Base-by-base conservation (phyloP, 2,888 invertebrate genomes). In the Drosophila longiperda region DNA sequence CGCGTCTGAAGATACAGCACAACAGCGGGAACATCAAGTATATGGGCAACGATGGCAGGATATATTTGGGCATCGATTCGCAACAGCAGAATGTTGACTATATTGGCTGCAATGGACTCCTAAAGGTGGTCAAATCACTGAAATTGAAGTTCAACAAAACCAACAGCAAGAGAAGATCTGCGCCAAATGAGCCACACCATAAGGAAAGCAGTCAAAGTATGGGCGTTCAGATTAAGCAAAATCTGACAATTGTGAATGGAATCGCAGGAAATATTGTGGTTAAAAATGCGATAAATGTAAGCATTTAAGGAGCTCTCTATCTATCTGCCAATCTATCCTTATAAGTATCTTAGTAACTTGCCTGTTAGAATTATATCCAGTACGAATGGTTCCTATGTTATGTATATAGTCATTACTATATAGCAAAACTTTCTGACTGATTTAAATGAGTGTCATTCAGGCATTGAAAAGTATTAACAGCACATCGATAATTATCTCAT, bases 11-110 rank as follows among this genome's bases (percentile, higher is more conserved):
- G 73, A 92, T 93, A n/a, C 80, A 84, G 29, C 75, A 80, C 20
- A 93, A 93, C 60, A 76, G 76, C 52, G 93, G 92, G 1, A 40
- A 75, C 17, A 80, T 93, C 9, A 90, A 90, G 55, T 93, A 92
- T 64, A 92, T 89, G 40, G 93, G 93, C 17, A 93, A 93, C 55
- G 87, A 92, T 82, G 93, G 93, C 6, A 91, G 92, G 54, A 92
- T 93, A 59, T 91, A 91, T 54, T 72, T 93, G 68, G 92, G 93
- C 52, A 89, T 83, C 61, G 85, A 89, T 7, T 93, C 93, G n/a
- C 53, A 78, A 9, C 90, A 92, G 33, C 91, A 91, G 63, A 64
- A 67, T 11, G 91, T 93, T 17, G 91, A 93, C 57, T 93, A 93
- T 55, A 91, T 89, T 20, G 93, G 93, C 32, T 92, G 92, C 73